Conservation (phyloP, 2,797 vertebrate species). For the Spinibarbus caldwelli region DNA sequence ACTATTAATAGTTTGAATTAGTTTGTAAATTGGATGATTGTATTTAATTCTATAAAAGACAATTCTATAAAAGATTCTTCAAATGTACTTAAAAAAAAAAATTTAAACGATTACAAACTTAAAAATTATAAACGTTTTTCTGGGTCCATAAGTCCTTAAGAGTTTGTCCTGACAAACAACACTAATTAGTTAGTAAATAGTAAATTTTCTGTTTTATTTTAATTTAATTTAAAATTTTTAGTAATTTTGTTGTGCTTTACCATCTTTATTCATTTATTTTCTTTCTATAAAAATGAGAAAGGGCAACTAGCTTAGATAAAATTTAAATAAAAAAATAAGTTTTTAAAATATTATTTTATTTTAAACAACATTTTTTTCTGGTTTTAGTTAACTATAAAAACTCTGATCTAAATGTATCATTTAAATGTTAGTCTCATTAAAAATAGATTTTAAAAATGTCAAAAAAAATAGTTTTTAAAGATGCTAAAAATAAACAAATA, state of each 20-base stretch:
- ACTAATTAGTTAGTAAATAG: too few relatives aligned
- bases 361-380: background rate
- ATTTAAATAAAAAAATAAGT: too few relatives aligned
- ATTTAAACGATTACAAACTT: too few relatives aligned
- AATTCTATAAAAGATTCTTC: background rate
- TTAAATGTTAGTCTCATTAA: too few relatives aligned
- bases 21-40: too few relatives aligned
- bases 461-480: too few relatives aligned
- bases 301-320: background rate
- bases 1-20: background rate
- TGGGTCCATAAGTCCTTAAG: background rate
- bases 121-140: background rate
- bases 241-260: background rate
- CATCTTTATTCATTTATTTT: background rate
- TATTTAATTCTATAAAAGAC: too few relatives aligned
- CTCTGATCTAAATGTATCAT: background rate
- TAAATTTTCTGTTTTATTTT: background rate
- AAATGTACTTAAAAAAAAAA: too few relatives aligned
- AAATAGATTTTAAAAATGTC: too few relatives aligned
- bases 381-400: too few relatives aligned
- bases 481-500: background rate
- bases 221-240: fast-evolving
- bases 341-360: background rate
- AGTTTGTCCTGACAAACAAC: background rate
- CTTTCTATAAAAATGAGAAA: background rate